These are phyloP conservation scores for Chrysotoxum bicinctum DNA, from an alignment of 2,888 invertebrate genomes.

Conservation along the genomic window DNA sequence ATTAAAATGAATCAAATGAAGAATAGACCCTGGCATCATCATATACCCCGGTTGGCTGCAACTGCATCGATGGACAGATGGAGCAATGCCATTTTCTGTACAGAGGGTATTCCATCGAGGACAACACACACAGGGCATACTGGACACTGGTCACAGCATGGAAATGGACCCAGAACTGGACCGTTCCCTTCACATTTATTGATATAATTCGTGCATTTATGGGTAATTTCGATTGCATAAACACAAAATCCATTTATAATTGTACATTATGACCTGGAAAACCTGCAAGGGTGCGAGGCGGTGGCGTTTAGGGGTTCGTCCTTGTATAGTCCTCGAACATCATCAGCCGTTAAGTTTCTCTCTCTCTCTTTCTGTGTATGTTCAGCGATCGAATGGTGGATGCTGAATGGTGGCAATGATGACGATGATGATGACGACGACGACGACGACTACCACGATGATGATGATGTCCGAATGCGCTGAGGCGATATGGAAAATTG, in stretches of 20 bases:
- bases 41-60: conserved; percentile 20
- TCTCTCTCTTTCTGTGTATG: not conserved
- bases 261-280: conserved; percentile 74
- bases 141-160: not conserved
- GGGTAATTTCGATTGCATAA: conserved; percentile 74
- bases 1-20: conserved; percentile 70
- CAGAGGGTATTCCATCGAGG: conserved; percentile 28
- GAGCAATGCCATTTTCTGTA: conserved; percentile 43
- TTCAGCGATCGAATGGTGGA: conserved; percentile 19
- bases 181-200: conserved; percentile 62
- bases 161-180: not conserved
- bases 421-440: conserved; percentile 46
- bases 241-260: conserved; percentile 75
- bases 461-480: conserved; percentile 72
- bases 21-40: conserved; percentile 41
- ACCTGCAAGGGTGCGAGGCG: conserved; percentile 37
- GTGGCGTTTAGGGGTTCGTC: not conserved
- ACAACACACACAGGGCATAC: not conserved
- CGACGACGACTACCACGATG: conserved; percentile 39
- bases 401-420: conserved; percentile 25
- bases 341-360: conserved; percentile 50
- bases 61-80: conserved; percentile 35
- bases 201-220: conserved; percentile 72
- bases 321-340: conserved; percentile 43
- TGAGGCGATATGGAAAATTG: conserved; percentile 73